A percentile compares a stretch with the other conserved stretches of the same genome.
Evolutionary conservation across 2,797 vertebrate species (phyloP).

Genomic region (Cynopterus sphinx): DNA sequence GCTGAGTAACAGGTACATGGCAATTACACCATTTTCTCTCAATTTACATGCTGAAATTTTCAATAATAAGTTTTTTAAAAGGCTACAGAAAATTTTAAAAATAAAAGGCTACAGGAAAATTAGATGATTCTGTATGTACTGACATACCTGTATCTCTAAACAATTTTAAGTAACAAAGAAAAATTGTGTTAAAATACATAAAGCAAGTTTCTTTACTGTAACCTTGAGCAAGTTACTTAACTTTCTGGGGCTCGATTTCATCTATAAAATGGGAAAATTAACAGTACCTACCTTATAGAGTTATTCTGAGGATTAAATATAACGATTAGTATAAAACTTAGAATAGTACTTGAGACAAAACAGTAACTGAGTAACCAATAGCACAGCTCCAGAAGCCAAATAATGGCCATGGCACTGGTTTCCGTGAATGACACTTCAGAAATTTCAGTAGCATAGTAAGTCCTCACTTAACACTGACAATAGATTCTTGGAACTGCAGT

Average conservation of each 20-base stretch:
- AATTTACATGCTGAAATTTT: neutral
- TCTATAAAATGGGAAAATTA: slow-evolving; percentile 34
- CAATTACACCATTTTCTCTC: slow-evolving; percentile 6
- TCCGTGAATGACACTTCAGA: slow-evolving; percentile 6
- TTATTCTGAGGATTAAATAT: slow-evolving; percentile 30
- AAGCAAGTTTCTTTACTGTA: slow-evolving; percentile 13
- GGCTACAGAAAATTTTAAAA: neutral
- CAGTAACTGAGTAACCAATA: slow-evolving; percentile 4
- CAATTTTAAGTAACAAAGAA: neutral
- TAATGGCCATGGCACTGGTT: neutral
- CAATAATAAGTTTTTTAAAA: neutral
- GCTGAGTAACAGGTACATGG: neutral
- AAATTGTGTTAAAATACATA: neutral
- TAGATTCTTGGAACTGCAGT: neutral
- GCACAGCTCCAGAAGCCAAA: neutral
- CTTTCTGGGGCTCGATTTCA: neutral
- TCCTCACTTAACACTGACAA: neutral
- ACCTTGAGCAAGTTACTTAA: neutral
- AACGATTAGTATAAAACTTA: neutral
- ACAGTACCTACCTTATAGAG: neutral
- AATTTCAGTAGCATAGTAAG: neutral
- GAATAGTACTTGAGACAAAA: neutral
- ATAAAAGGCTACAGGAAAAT: slow-evolving; percentile 1
- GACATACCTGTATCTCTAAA: neutral
- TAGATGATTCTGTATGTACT: neutral